Conservation (phyloP, 2,888 invertebrate species). For the Drosophila trichaetosa region DNA sequence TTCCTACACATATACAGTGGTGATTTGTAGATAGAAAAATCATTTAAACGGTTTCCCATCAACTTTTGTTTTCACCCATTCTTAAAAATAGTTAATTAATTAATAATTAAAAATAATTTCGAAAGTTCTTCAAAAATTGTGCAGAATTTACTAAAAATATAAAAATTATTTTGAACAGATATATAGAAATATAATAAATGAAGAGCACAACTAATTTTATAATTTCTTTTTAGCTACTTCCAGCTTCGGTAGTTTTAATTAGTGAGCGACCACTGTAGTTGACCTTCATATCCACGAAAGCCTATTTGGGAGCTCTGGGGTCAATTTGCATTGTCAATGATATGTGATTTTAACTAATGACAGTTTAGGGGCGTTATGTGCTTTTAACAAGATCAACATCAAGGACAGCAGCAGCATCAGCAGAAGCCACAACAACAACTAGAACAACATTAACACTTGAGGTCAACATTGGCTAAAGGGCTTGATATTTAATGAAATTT, state of each 20-base stretch:
- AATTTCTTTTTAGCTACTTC: neutral
- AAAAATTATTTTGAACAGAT: neutral
- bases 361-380: slow-evolving; percentile 60
- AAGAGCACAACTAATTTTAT: neutral
- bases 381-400: slow-evolving; percentile 36
- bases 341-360: slow-evolving; percentile 81
- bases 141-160: neutral
- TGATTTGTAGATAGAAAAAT: neutral
- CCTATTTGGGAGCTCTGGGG: slow-evolving; percentile 36
- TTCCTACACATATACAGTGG: slow-evolving; percentile 7
- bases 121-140: neutral
- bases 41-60: neutral
- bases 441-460: slow-evolving; percentile 34
- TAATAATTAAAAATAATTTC: neutral
- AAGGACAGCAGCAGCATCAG: slow-evolving; percentile 21
- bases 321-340: slow-evolving; percentile 72
- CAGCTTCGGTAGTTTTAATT: neutral
- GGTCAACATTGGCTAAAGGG: slow-evolving; percentile 23
- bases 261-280: slow-evolving; percentile 2
- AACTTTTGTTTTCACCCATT: neutral
- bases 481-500: slow-evolving; percentile 69
- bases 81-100: no score
- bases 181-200: neutral
- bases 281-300: slow-evolving; percentile 1
- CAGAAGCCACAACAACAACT: slow-evolving; percentile 24